Evolutionary conservation across 2,888 invertebrate species (phyloP).

Genomic region (Tachina grossa): DNA sequence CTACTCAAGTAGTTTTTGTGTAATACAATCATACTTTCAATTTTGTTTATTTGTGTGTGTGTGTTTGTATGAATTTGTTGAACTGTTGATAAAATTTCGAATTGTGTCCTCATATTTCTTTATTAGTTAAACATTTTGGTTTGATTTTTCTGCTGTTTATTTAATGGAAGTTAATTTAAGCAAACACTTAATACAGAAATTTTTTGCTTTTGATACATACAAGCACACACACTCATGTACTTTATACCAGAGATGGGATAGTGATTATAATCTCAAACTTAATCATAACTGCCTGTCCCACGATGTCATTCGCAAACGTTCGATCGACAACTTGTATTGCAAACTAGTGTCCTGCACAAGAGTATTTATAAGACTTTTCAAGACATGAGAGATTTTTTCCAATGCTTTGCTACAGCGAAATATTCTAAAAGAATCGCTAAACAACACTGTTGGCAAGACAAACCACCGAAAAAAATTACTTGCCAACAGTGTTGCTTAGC

Average conservation of each 20-base stretch:
- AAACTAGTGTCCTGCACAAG: too few relatives aligned
- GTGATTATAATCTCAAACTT: neutral
- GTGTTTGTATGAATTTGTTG: neutral
- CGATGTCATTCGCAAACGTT: too few relatives aligned
- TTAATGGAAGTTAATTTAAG: slow-evolving; percentile 69
- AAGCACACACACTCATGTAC: neutral
- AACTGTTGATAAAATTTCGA: slow-evolving; percentile 51
- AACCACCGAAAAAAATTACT: too few relatives aligned
- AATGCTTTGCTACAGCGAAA: too few relatives aligned
- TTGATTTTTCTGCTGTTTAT: slow-evolving; percentile 62
- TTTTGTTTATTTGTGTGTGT: neutral
- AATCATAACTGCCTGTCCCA: too few relatives aligned
- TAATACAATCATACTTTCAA: neutral
- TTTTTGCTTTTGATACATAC: slow-evolving; percentile 57
- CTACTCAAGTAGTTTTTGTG: neutral
- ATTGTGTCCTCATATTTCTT: slow-evolving; percentile 67
- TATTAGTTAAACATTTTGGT: slow-evolving; percentile 59
- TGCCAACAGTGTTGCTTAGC: too few relatives aligned
- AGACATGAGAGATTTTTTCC: too few relatives aligned
- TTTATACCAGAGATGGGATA: neutral
- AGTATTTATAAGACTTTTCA: too few relatives aligned
- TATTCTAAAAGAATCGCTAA: too few relatives aligned
- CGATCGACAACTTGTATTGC: too few relatives aligned
- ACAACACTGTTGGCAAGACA: too few relatives aligned
- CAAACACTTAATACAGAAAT: slow-evolving; percentile 68